These are phyloP conservation scores for Diabrotica undecimpunctata DNA, from an alignment of 1,140 invertebrate genomes.

Conservation along the genomic window DNA sequence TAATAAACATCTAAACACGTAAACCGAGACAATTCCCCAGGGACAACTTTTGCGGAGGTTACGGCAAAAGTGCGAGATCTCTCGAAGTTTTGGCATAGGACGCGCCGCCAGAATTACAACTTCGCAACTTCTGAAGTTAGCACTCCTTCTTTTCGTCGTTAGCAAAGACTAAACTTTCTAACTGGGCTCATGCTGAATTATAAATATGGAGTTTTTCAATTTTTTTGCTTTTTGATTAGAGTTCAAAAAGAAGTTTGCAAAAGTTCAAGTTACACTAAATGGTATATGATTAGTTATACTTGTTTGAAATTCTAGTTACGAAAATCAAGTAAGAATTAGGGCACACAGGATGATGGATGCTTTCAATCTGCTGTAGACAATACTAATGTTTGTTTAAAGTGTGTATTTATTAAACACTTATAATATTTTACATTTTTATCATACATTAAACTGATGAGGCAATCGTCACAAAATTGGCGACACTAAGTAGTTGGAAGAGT, in stretches of 20 bases:
- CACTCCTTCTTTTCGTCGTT: conserved; percentile 23
- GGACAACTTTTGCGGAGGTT: conserved; percentile 26
- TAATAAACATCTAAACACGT: conserved; percentile 30
- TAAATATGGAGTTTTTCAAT: conserved; percentile 21
- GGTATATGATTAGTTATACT: background rate
- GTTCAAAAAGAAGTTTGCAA: background rate
- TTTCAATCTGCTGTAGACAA: no score
- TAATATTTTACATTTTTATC: no score
- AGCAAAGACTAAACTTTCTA: conserved; percentile 21
- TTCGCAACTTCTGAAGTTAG: conserved; percentile 14
- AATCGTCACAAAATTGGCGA: no score
- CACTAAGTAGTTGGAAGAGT: no score
- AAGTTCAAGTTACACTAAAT: background rate
- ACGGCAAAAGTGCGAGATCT: conserved; percentile 24
- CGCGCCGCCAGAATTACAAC: conserved; percentile 12
- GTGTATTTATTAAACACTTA: no score
- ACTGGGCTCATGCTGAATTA: conserved; percentile 19
- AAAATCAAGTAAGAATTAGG: no score
- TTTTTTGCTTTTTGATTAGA: conserved; percentile 3
- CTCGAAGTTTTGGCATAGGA: conserved; percentile 10
- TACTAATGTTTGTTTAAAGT: no score
- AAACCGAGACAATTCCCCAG: conserved; percentile 29
- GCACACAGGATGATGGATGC: no score
- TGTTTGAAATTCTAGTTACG: no score
- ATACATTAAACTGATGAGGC: no score